A percentile compares a stretch with the other conserved stretches of the same genome.
Conservation (phyloP, 2,888 invertebrate genomes). For the Xanthorhoe designata region DNA sequence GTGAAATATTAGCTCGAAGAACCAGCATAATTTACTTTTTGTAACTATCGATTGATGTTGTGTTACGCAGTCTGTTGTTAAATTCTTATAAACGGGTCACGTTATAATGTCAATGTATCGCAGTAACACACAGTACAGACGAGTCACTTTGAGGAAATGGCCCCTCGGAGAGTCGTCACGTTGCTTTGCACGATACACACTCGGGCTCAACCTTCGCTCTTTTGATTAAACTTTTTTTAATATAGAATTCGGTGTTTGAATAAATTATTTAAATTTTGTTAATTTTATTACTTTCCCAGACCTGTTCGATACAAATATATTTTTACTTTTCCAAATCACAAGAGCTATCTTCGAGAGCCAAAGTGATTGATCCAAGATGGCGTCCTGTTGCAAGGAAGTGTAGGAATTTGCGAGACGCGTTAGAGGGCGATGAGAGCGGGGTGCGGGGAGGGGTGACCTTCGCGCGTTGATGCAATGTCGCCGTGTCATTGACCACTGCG, state of each 20-base stretch:
- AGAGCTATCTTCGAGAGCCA: slow-evolving; percentile 31
- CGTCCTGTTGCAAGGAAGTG: slow-evolving; percentile 51
- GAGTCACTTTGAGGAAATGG: slow-evolving; percentile 48
- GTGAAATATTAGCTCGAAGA: neutral
- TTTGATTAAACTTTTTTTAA: slow-evolving; percentile 39
- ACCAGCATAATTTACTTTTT: slow-evolving; percentile 3
- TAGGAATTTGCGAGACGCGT: slow-evolving; percentile 61
- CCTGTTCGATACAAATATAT: slow-evolving; percentile 1
- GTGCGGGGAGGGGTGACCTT: slow-evolving; percentile 54
- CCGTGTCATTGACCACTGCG: slow-evolving; percentile 76
- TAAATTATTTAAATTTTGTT: slow-evolving; percentile 14
- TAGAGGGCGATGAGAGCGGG: slow-evolving; percentile 56
- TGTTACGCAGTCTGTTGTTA: slow-evolving; percentile 35
- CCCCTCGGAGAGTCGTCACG: slow-evolving; percentile 41
- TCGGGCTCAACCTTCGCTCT: slow-evolving; percentile 26
- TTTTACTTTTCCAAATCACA: slow-evolving; percentile 20
- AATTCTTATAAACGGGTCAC: slow-evolving; percentile 39
- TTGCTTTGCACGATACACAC: slow-evolving; percentile 30
- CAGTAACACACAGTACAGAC: slow-evolving; percentile 31
- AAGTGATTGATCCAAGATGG: slow-evolving; percentile 50
- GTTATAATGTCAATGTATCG: slow-evolving; percentile 40
- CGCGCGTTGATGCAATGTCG: slow-evolving; percentile 72
- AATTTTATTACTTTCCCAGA: slow-evolving; percentile 20
- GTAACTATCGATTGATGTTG: slow-evolving; percentile 35
- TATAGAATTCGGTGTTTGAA: slow-evolving; percentile 18